Conservation (phyloP, 1,140 invertebrate species). For the Dendrolimus kikuchii region DNA sequence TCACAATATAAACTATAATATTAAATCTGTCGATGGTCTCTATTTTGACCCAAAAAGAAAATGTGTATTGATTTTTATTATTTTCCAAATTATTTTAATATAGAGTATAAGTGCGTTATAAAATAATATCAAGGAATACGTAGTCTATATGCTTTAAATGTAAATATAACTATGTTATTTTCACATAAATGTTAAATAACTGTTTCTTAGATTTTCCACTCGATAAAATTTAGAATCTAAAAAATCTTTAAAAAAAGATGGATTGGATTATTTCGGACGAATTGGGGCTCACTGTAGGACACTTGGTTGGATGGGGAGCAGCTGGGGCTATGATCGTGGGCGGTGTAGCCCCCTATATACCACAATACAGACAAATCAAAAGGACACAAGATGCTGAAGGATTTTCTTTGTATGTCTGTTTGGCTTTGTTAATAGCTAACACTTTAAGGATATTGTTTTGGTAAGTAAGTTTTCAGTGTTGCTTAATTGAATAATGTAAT, state of each 20-base stretch:
- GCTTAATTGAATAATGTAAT: not conserved
- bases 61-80: no score
- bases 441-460: slow-evolving; percentile 98
- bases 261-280: slow-evolving; percentile 83
- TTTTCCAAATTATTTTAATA: no score
- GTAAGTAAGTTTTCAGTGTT: slow-evolving; percentile 74
- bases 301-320: slow-evolving; percentile 79
- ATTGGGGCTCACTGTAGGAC: slow-evolving; percentile 76
- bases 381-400: slow-evolving; percentile 93
- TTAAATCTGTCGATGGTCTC: no score
- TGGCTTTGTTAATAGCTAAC: slow-evolving; percentile 95
- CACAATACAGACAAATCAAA: slow-evolving; percentile 95
- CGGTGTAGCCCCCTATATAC: slow-evolving; percentile 88
- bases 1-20: no score
- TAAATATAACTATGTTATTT: no score
- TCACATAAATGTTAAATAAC: no score
- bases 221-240: no score
- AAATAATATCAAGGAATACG: no score
- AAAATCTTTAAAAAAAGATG: slow-evolving; percentile 49
- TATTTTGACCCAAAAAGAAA: no score
- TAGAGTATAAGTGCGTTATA: no score
- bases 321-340: slow-evolving; percentile 93
- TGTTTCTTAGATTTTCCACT: no score
- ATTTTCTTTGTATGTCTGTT: slow-evolving; percentile 97
- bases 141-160: no score